phyloP scores from a whole-genome alignment of 2,888 invertebrate species.

The Torymus tubicola region DNA sequence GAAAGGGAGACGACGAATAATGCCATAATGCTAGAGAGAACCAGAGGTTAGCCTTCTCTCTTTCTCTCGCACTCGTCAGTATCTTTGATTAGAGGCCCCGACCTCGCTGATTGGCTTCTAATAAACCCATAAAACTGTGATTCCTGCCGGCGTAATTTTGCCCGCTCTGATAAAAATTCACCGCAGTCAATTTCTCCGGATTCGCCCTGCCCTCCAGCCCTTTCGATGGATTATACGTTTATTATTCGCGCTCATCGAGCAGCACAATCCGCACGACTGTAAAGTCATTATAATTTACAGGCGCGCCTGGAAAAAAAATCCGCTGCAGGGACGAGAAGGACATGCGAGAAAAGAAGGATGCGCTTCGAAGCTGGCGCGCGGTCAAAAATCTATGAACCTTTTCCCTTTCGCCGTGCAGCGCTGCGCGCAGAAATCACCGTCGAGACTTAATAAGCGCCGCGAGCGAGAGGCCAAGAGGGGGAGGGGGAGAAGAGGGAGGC shows the following conservation, averaged over 20 bases:
- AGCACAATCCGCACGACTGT: slow-evolving; percentile 40
- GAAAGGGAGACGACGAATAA: slow-evolving; percentile 64
- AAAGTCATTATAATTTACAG: slow-evolving; percentile 58
- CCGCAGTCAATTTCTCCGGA: slow-evolving; percentile 53
- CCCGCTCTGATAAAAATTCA: slow-evolving; percentile 55
- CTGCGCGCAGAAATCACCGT: slow-evolving; percentile 71
- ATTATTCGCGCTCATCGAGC: slow-evolving; percentile 37
- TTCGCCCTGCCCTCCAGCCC: slow-evolving; percentile 16
- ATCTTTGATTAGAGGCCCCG: slow-evolving; percentile 75
- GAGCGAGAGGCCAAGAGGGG: slow-evolving; percentile 62
- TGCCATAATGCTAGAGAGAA: slow-evolving; percentile 71
- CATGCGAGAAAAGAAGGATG: slow-evolving; percentile 40
- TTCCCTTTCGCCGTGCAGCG: slow-evolving; percentile 39
- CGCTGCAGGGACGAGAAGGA: not conserved
- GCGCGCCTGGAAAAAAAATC: slow-evolving; percentile 41
- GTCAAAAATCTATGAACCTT: slow-evolving; percentile 51
- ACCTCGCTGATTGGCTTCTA: slow-evolving; percentile 73
- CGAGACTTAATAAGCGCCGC: slow-evolving; percentile 74
- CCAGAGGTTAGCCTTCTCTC: slow-evolving; percentile 53
- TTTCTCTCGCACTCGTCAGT: slow-evolving; percentile 69
- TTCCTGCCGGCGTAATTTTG: slow-evolving; percentile 49
- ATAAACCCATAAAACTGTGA: slow-evolving; percentile 69
- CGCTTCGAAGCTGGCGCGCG: slow-evolving; percentile 20
- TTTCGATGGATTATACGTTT: slow-evolving; percentile 50
- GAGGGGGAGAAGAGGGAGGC: not conserved